These are phyloP conservation scores for Grammomys dolichurus DNA, from an alignment of 2,113 vertebrate species.

Conservation along the genomic window DNA sequence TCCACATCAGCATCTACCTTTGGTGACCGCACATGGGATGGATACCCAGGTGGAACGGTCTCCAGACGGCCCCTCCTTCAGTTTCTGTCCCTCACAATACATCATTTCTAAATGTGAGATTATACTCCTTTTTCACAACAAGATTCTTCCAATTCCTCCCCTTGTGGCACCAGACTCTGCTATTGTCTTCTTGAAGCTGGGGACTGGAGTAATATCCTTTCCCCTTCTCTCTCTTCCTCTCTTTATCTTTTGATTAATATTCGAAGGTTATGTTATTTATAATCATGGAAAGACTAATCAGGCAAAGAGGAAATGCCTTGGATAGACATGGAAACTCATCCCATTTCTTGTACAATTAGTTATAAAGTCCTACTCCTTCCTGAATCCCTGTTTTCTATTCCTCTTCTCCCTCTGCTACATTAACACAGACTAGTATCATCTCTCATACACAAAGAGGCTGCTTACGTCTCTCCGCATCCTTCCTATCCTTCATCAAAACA, in stretches of 20 bases:
- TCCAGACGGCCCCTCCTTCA: too few species aligned
- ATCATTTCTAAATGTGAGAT: background rate
- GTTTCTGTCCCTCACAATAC: background rate
- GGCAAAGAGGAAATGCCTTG: background rate
- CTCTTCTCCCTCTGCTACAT: background rate
- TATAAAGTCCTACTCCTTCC: background rate
- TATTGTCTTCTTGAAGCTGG: background rate
- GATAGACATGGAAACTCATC: background rate
- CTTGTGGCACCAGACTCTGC: background rate
- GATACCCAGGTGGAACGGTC: too few species aligned
- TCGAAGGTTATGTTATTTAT: background rate
- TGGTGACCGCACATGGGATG: too few species aligned
- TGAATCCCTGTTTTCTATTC: background rate
- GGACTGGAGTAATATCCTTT: background rate
- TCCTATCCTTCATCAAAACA: background rate
- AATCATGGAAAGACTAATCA: background rate
- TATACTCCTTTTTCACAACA: background rate
- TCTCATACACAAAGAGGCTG: background rate
- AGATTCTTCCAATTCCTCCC: background rate
- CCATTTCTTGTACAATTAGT: background rate
- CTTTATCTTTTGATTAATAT: background rate
- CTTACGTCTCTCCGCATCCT: background rate
- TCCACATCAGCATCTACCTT: too few species aligned
- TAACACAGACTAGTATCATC: background rate
- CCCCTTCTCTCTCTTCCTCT: background rate